Evolutionary conservation across 2,888 invertebrate species (phyloP), one percentile per base, ranked within the genome.

Genomic region (Apodemia hepburni): DNA sequence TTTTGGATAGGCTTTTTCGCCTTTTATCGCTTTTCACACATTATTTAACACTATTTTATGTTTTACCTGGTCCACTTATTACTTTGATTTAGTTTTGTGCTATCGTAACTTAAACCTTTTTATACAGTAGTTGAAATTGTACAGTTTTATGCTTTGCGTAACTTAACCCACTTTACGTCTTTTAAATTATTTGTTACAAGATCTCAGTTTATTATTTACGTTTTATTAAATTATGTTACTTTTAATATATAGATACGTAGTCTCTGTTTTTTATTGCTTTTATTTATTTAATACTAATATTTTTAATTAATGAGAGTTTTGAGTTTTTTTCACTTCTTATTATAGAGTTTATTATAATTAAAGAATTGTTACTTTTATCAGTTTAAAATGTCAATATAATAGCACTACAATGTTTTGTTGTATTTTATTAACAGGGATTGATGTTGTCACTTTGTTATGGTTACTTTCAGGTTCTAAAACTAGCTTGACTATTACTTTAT

Each of bases 401-500:
- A 18, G 11, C 18, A 49, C 17, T 17, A 49, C 3, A 11, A 9
- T 49, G 11, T 18, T 49, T 49, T 49, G 18, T 11, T 18, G 18
- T 49, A 18, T 51, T 51, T 27, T 3, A 8, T 51, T 27, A 12
- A 22, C 15, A 51, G 27, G 1, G 12, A 27, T 18, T 49, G 11
- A 11, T 51, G 11, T 22, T 12, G 22, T 51, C 51, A 51, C 51
- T 51, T 18, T 54, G 12, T 22, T 22, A 22, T 54, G 51, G 8
- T 54, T 18, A 17, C 11, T 4, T 11, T 51, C 27, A 12, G 27
- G 54, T 54, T 57, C 76, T 80, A 81, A 70, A 62, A 71, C 82
- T 84, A 84, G 82, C 83, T 76, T 77, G 70, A 71, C 73, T 78
- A 75, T 69, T 71, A 65, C 54, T 63, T 51, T 65, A 63, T 45